phyloP scores from a whole-genome alignment of 2,888 invertebrate species.

The Sphaerolaimus hirsutus region DNA sequence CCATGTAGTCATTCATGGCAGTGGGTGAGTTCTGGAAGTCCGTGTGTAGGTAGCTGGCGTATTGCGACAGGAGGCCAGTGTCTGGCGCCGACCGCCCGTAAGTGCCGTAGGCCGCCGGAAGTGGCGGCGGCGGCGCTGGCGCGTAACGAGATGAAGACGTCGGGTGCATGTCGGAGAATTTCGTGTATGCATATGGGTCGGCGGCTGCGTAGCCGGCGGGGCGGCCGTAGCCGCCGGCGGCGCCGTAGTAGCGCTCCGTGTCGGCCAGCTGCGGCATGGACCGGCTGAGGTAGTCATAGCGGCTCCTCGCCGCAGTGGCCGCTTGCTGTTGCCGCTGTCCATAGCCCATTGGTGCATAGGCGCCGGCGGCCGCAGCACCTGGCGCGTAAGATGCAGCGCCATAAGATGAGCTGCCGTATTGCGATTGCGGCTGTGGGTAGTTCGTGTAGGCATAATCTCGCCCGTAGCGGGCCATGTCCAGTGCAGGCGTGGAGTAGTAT shows the following conservation, averaged over 20 bases:
- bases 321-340: neutral
- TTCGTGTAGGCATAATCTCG: too few relatives aligned
- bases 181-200: too few relatives aligned
- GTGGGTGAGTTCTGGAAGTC: conserved; percentile 12
- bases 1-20: conserved; percentile 6
- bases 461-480: too few relatives aligned
- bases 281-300: neutral
- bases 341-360: neutral
- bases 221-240: neutral
- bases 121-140: neutral
- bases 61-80: too few relatives aligned
- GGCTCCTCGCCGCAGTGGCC: neutral
- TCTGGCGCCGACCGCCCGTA: too few relatives aligned
- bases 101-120: too few relatives aligned
- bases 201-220: too few relatives aligned
- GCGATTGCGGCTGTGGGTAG: too few relatives aligned
- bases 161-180: too few relatives aligned
- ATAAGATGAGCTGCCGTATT: neutral
- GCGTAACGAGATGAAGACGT: neutral
- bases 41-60: conserved; percentile 21
- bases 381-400: neutral
- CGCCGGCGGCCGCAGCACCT: neutral
- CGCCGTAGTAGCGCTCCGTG: neutral
- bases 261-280: neutral
- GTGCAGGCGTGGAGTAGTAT: too few relatives aligned